These are phyloP conservation scores for Corvus hawaiiensis DNA, from an alignment of 2,113 vertebrate species.

Conservation along the genomic window DNA sequence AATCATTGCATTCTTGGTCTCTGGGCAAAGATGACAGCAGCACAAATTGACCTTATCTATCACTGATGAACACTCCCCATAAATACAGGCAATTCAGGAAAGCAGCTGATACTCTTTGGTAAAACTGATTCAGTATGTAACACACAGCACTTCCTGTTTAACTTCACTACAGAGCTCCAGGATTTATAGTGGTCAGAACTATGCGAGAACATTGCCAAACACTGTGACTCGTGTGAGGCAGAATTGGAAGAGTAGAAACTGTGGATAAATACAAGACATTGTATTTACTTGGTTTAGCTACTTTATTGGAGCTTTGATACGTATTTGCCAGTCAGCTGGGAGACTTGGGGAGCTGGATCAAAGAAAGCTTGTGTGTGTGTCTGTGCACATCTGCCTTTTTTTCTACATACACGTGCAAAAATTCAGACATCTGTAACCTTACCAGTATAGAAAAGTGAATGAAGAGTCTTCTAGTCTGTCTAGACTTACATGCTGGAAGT, in stretches of 20 bases:
- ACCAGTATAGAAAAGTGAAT: neutral
- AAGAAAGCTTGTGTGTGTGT: neutral
- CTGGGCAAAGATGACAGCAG: neutral
- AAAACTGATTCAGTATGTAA: neutral
- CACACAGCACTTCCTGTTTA: neutral
- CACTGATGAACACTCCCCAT: neutral
- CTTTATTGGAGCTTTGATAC: neutral
- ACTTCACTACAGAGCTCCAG: neutral
- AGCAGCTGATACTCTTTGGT: conserved; percentile 38
- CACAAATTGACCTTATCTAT: neutral
- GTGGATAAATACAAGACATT: neutral
- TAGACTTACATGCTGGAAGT: neutral
- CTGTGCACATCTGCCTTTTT: neutral
- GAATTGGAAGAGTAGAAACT: neutral
- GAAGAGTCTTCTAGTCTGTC: neutral
- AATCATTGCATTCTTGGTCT: neutral
- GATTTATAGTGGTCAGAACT: neutral
- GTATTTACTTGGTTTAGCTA: neutral
- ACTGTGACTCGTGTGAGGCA: neutral
- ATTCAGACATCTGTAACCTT: neutral
- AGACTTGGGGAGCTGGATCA: neutral
- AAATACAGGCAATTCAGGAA: conserved; percentile 23
- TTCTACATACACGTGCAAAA: neutral
- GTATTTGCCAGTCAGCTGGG: neutral
- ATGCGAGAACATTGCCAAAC: neutral